Evolutionary conservation across 2,113 vertebrate genomes (phyloP), one percentile per base, ranked within the genome.

Genomic region (Beaufortia kweichowensis): DNA sequence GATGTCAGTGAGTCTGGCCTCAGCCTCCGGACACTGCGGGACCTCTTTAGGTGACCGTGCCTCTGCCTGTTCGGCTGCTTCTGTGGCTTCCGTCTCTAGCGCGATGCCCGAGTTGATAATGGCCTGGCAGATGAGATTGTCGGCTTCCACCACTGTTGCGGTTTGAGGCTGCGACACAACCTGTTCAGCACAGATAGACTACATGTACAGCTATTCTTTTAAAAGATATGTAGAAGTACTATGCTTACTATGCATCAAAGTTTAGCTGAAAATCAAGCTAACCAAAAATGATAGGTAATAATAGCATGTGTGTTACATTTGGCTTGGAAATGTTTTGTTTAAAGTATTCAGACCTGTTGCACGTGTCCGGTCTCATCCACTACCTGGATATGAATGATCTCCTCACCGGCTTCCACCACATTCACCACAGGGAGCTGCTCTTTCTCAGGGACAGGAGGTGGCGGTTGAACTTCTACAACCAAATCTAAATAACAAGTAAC

Each of bases 31-130:
- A 55, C 80, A 72, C 41, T 89, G 86, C 2, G 87, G 84, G 15
- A 83, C 63, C 15, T 48, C 83, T 85, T 90, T 88, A 3, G 85
- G 73, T 0, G 83, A 88, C 82, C 91, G 88, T 64, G 90, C 91
- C 0, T 90, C 57, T 1, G 80, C 24, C 64, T 88, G 84, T 0
- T 87, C 33, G 14, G 80, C 50, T 24, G 86, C 91, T 82, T 62
- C 89, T 56, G 29, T 41, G 6, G 86, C 71, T 64, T 93, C 93
- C 7, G 91, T 89, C 83, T 91, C 95, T 0, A 97, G 91, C 6
- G 95, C 91, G 0, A 98, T 94, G 43, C 95, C 96, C 0, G 96
- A 97, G 83, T 96, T 96, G 89, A 95, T 94, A 90, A 98, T 95
- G 86, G 96, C 96, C 86, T 97, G 95, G 70, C 94, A 93, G 81